phyloP scores from a whole-genome alignment of 2,113 vertebrate species.

The Murina feae region DNA sequence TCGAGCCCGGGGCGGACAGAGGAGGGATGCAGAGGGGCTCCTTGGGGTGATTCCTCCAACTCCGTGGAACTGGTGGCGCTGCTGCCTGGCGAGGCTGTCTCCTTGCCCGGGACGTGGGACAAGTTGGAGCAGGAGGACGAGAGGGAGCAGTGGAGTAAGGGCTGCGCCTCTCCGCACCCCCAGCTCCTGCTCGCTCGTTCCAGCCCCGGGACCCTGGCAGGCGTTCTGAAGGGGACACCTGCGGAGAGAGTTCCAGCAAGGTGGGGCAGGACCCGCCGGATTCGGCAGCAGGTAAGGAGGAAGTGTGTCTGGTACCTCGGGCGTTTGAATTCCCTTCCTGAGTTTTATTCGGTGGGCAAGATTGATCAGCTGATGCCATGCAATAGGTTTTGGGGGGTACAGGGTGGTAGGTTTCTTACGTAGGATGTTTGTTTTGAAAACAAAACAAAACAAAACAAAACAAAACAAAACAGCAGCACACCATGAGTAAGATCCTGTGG shows the following conservation, averaged over 20 bases:
- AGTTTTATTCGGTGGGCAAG: background rate
- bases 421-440: background rate
- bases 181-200: background rate
- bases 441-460: background rate
- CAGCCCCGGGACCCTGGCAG: background rate
- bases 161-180: background rate
- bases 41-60: background rate
- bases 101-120: background rate
- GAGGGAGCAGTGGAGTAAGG: background rate
- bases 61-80: background rate
- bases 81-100: background rate
- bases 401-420: background rate
- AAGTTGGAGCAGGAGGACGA: background rate
- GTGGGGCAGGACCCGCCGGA: background rate
- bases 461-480: background rate
- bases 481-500: background rate
- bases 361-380: background rate
- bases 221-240: background rate
- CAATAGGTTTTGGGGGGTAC: background rate
- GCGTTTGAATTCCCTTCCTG: background rate
- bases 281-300: constrained; percentile 51
- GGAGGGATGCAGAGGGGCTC: background rate
- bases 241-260: background rate
- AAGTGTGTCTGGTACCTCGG: background rate
- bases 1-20: background rate